Evolutionary conservation across 2,113 vertebrate genomes (phyloP).

Genomic region (Seriola aureovittata): DNA sequence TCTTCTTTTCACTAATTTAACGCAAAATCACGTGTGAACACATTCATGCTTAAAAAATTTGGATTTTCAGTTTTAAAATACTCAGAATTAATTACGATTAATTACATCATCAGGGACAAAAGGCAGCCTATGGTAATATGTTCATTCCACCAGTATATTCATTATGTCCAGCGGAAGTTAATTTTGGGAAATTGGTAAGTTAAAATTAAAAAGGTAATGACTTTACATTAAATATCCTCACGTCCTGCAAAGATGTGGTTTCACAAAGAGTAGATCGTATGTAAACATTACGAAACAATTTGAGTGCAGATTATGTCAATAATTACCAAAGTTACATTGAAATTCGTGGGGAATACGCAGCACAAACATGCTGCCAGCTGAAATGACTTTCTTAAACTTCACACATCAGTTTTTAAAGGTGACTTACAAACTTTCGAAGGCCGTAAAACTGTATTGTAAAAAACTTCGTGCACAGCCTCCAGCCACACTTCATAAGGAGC

Average conservation of each 20-base stretch:
- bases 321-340: background rate
- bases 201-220: background rate
- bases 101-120: background rate
- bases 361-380: background rate
- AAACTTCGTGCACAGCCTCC: background rate
- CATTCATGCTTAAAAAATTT: background rate
- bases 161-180: background rate
- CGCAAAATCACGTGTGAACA: background rate
- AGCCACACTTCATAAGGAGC: slow-evolving; percentile 1
- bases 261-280: background rate
- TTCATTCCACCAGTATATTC: background rate
- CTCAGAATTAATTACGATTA: background rate
- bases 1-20: background rate
- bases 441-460: no score
- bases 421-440: no score
- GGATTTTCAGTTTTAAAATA: background rate
- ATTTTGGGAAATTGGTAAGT: no score
- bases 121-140: background rate
- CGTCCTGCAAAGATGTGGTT: background rate
- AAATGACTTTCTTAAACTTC: no score
- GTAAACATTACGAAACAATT: background rate
- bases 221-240: background rate
- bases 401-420: background rate
- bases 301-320: background rate
- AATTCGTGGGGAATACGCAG: background rate